A percentile compares a stretch with the other conserved stretches of the same genome.
These are phyloP conservation scores for Cuculus canorus DNA, from an alignment of 2,797 vertebrate genomes.

Conservation along the genomic window DNA sequence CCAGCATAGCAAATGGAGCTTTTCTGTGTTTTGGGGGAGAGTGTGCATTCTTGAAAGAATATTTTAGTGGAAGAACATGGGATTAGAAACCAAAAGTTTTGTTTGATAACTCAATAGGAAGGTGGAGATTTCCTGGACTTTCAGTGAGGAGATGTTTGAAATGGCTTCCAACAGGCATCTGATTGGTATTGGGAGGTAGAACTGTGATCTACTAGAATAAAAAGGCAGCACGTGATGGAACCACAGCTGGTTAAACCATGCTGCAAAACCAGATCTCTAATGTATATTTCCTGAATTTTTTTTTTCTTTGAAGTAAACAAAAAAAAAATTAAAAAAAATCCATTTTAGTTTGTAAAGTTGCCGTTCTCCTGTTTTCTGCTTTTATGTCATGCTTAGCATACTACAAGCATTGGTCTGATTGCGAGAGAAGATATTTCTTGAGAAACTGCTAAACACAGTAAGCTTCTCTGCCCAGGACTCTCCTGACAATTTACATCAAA, in stretches of 20 bases:
- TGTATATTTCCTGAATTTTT: neutral
- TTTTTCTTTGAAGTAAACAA: neutral
- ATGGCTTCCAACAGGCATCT: neutral
- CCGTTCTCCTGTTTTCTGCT: neutral
- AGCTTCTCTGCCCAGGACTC: neutral
- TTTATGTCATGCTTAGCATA: neutral
- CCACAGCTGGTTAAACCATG: neutral
- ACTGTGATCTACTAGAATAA: neutral
- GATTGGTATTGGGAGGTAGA: neutral
- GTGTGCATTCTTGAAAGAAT: neutral
- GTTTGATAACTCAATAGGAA: neutral
- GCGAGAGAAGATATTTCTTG: neutral
- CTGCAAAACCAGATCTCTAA: neutral
- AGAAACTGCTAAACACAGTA: neutral
- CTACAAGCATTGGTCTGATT: neutral
- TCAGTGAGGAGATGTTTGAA: neutral
- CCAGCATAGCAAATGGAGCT: neutral
- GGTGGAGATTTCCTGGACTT: neutral
- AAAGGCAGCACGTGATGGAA: neutral
- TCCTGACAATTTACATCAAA: neutral
- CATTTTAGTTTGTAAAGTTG: neutral
- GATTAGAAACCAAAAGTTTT: neutral
- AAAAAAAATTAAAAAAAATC: neutral
- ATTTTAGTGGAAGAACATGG: neutral
- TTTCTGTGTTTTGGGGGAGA: neutral